These are phyloP conservation scores for Polydrusus pterygomalis DNA, from an alignment of 2,888 invertebrate species.

Conservation along the genomic window DNA sequence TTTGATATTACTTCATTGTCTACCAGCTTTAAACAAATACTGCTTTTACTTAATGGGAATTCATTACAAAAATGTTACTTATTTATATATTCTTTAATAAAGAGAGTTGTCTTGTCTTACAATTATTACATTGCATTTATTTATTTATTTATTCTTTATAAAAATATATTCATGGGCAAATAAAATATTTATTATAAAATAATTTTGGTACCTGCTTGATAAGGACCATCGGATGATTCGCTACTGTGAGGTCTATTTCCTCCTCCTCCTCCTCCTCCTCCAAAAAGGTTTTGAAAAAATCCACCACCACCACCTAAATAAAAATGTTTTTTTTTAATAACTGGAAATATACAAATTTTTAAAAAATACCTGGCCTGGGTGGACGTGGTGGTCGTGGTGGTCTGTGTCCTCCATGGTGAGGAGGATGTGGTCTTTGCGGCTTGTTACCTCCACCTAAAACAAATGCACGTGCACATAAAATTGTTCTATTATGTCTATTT, in stretches of 20 bases:
- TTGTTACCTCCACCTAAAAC: constrained; percentile 26
- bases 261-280: constrained; percentile 22
- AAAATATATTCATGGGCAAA: too few species aligned
- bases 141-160: too few species aligned
- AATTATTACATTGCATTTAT: too few species aligned
- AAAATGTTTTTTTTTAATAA: constrained; percentile 1
- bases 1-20: too few species aligned
- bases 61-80: too few species aligned
- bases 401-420: not conserved
- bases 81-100: too few species aligned
- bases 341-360: constrained; percentile 21
- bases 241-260: constrained; percentile 19
- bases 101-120: too few species aligned
- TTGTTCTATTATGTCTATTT: too few species aligned
- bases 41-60: too few species aligned
- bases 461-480: not conserved
- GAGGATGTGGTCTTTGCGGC: not conserved
- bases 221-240: not conserved
- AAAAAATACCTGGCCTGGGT: constrained; percentile 3
- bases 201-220: constrained; percentile 26
- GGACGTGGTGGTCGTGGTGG: not conserved
- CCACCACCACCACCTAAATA: constrained; percentile 37
- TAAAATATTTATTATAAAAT: too few species aligned
- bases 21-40: too few species aligned
- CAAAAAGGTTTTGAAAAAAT: constrained; percentile 37